phyloP scores from a whole-genome alignment of 2,113 vertebrate species.

The Myotis lucifugus region DNA sequence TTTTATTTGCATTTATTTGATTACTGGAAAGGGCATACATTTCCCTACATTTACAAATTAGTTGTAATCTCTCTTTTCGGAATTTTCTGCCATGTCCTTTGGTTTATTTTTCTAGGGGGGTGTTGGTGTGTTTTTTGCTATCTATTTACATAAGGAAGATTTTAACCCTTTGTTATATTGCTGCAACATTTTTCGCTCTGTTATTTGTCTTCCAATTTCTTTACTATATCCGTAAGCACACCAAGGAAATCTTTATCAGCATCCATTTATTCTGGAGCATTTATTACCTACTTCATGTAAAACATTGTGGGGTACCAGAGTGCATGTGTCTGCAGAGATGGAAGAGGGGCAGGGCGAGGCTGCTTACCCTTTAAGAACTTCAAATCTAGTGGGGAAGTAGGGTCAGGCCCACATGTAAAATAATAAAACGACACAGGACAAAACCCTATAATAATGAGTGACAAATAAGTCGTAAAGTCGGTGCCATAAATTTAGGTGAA shows the following conservation, averaged over 20 bases:
- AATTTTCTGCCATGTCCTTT: not conserved
- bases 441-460: not conserved
- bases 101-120: not conserved
- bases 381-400: not conserved
- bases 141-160: not conserved
- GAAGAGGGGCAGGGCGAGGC: not conserved
- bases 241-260: not conserved
- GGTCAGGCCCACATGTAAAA: not conserved
- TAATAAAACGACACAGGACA: not conserved
- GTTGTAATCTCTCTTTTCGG: not conserved
- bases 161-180: not conserved
- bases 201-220: not conserved
- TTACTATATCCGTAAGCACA: not conserved
- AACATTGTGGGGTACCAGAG: not conserved
- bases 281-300: not conserved
- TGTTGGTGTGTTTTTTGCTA: not conserved
- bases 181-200: not conserved
- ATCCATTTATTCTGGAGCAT: not conserved
- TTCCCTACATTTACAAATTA: not conserved
- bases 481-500: not conserved
- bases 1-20: conserved; percentile 29
- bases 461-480: not conserved
- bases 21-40: not conserved
- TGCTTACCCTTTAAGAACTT: not conserved
- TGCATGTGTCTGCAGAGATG: not conserved